These are phyloP conservation scores for Ooceraea biroi DNA, from an alignment of 1,140 invertebrate genomes.

Conservation along the genomic window DNA sequence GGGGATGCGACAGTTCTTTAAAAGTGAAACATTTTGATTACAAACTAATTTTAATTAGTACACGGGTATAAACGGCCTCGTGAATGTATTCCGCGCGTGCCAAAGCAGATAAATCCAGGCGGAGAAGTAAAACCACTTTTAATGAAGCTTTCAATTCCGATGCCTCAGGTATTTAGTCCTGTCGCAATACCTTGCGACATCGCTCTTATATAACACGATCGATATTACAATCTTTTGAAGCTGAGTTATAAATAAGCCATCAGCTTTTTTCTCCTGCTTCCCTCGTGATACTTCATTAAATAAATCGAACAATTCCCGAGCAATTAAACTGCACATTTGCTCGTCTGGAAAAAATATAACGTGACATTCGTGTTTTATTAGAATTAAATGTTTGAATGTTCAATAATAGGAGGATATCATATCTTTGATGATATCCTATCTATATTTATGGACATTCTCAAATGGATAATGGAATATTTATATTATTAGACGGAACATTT, in stretches of 20 bases:
- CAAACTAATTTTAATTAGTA: background rate
- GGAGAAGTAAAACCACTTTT: background rate
- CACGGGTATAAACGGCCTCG: too few species aligned
- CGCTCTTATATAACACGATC: background rate
- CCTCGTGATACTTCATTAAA: background rate
- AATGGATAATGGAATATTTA: too few species aligned
- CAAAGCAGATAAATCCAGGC: background rate
- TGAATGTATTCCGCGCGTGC: background rate
- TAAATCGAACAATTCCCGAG: background rate
- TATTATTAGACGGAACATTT: too few species aligned
- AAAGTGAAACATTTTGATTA: background rate
- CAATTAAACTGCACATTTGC: background rate
- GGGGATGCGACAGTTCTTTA: background rate
- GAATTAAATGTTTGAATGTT: too few species aligned
- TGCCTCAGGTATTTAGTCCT: background rate
- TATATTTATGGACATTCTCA: too few species aligned
- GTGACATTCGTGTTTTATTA: too few species aligned
- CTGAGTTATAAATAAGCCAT: background rate
- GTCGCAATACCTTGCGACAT: background rate
- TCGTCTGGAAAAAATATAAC: background rate
- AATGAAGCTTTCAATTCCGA: background rate
- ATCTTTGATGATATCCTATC: too few species aligned
- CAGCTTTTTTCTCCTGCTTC: background rate
- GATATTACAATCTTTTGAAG: slow-evolving; percentile 1
- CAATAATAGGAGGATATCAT: too few species aligned